These are phyloP conservation scores for Empis livida DNA, from an alignment of 2,888 invertebrate genomes.

Conservation along the genomic window DNA sequence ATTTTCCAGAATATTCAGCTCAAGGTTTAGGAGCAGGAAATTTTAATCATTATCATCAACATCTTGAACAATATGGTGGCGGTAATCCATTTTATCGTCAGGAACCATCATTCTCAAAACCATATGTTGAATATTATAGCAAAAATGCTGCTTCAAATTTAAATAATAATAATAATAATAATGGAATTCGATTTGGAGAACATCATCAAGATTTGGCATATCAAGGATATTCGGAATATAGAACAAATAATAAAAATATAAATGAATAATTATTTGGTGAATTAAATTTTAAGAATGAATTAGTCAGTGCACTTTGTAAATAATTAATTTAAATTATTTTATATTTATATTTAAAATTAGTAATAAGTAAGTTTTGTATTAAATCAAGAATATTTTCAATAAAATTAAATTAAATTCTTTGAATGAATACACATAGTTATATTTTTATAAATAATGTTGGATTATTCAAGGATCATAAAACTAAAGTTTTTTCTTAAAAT, in stretches of 20 bases:
- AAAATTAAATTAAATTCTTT: no score
- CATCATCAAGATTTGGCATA: constrained; percentile 59
- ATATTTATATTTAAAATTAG: no score
- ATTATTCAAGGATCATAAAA: no score
- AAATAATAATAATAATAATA: constrained; percentile 21
- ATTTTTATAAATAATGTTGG: no score
- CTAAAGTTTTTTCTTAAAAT: no score
- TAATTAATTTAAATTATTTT: no score
- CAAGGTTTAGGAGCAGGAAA: constrained; percentile 60
- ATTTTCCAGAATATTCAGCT: constrained; percentile 50
- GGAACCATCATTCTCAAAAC: constrained; percentile 29
- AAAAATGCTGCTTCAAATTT: constrained; percentile 28
- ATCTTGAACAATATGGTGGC: constrained; percentile 28
- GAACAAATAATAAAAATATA: constrained; percentile 39
- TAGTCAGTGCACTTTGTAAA: no score
- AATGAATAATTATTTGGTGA: no score
- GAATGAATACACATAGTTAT: no score
- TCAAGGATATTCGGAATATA: constrained; percentile 55
- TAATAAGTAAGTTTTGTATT: no score
- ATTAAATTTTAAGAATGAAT: no score
- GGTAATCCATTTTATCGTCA: constrained; percentile 24
- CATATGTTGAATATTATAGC: constrained; percentile 36
- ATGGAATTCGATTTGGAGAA: constrained; percentile 45
- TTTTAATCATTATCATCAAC: constrained; percentile 41
- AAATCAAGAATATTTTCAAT: no score